phyloP scores from a whole-genome alignment of 1,140 invertebrate genomes.

The Penaeus indicus region DNA sequence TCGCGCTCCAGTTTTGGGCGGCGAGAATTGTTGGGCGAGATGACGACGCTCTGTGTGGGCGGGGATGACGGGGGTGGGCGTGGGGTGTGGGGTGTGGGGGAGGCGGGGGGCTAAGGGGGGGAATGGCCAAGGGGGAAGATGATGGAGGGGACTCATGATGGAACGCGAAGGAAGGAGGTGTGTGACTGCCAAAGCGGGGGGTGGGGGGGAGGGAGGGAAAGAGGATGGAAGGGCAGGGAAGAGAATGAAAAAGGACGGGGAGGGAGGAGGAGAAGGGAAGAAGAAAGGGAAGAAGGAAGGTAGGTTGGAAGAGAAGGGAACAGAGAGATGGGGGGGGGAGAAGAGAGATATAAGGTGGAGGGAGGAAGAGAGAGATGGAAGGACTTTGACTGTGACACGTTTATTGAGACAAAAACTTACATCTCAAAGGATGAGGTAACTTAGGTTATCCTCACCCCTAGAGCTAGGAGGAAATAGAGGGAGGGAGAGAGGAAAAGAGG shows the following conservation, averaged over 20 bases:
- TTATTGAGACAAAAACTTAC: conserved; percentile 20
- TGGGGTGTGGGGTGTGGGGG: not conserved
- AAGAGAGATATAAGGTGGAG: not conserved
- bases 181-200: not conserved
- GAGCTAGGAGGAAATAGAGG: too few species aligned
- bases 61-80: not conserved
- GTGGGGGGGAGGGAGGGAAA: not conserved
- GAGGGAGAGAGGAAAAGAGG: not conserved
- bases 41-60: not conserved
- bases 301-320: not conserved
- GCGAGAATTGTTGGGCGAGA: not conserved
- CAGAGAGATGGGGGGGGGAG: not conserved
- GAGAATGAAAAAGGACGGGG: too few species aligned
- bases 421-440: too few species aligned
- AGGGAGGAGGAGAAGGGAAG: not conserved
- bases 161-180: not conserved
- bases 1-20: too few species aligned
- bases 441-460: too few species aligned
- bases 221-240: not conserved
- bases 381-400: not conserved
- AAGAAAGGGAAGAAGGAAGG: not conserved
- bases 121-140: not conserved
- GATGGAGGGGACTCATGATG: not conserved
- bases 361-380: too few species aligned
- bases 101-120: too few species aligned